Evolutionary conservation across 1,140 invertebrate species (phyloP).

Genomic region (Nasonia longicornis): DNA sequence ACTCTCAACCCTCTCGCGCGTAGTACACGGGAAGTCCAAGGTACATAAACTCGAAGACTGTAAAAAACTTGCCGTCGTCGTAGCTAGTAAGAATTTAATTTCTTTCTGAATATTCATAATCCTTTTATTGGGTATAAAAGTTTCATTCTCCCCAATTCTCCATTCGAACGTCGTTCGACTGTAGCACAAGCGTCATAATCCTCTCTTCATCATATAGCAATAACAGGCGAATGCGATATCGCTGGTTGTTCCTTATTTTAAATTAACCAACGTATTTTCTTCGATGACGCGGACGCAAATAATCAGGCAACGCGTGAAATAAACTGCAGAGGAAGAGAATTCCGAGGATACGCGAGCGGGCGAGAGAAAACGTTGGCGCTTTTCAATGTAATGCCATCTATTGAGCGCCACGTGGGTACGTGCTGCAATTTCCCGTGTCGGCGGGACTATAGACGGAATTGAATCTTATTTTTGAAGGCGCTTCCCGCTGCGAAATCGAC

Average conservation of each 20-base stretch:
- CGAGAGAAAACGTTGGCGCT: slow-evolving; percentile 9
- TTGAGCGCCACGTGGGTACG: slow-evolving; percentile 18
- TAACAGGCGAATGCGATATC: too few species aligned
- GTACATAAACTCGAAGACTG: background rate
- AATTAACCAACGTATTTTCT: background rate
- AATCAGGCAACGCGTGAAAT: background rate
- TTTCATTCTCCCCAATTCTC: background rate
- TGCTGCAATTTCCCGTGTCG: slow-evolving; percentile 43
- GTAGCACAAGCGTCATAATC: background rate
- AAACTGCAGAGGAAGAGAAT: background rate
- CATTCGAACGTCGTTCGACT: too few species aligned
- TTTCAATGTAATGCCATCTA: slow-evolving; percentile 33
- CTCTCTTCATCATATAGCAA: background rate
- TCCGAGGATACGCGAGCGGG: background rate
- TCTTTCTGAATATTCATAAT: background rate
- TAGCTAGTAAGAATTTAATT: background rate
- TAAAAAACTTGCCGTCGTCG: background rate
- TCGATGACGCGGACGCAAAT: background rate
- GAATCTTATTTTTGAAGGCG: slow-evolving; percentile 46
- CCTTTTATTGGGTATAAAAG: background rate
- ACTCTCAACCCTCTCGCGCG: background rate
- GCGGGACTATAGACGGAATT: slow-evolving; percentile 33
- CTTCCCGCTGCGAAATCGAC: slow-evolving; percentile 40
- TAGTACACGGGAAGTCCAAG: slow-evolving; percentile 5
- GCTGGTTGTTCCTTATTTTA: background rate